phyloP scores from a whole-genome alignment of 2,113 vertebrate genomes.

The Gambusia holbrooki region DNA sequence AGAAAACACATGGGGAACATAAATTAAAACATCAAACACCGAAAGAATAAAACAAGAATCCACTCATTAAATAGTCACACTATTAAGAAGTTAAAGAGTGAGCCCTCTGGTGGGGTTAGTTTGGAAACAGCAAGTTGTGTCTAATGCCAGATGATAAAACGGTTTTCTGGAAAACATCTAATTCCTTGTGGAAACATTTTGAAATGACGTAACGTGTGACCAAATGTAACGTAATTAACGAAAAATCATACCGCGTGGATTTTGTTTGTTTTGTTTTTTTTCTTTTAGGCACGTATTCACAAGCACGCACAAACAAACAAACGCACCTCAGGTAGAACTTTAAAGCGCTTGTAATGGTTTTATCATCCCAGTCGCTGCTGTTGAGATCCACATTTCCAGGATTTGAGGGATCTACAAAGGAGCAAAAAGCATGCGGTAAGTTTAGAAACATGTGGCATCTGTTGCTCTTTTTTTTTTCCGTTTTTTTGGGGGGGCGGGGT shows the following conservation, averaged over 20 bases:
- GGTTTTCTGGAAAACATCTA: neutral
- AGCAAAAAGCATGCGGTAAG: neutral
- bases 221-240: neutral
- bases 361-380: conserved; percentile 89
- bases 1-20: conserved; percentile 19
- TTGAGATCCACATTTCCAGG: conserved; percentile 91
- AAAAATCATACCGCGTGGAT: neutral
- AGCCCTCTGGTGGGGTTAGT: conserved; percentile 7
- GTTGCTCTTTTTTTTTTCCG: neutral
- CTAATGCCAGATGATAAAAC: neutral
- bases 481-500: too few species aligned
- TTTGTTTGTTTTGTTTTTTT: neutral
- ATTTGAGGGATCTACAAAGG: conserved; percentile 84
- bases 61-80: neutral
- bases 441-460: neutral
- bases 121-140: too few species aligned
- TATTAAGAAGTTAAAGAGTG: neutral
- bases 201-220: neutral
- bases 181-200: neutral
- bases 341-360: conserved; percentile 95
- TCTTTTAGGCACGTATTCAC: too few species aligned
- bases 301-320: neutral
- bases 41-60: neutral
- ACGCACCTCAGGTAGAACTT: conserved; percentile 96
- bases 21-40: conserved; percentile 7